Evolutionary conservation across 2,888 invertebrate genomes (phyloP).

Genomic region (Drosophila rellima): DNA sequence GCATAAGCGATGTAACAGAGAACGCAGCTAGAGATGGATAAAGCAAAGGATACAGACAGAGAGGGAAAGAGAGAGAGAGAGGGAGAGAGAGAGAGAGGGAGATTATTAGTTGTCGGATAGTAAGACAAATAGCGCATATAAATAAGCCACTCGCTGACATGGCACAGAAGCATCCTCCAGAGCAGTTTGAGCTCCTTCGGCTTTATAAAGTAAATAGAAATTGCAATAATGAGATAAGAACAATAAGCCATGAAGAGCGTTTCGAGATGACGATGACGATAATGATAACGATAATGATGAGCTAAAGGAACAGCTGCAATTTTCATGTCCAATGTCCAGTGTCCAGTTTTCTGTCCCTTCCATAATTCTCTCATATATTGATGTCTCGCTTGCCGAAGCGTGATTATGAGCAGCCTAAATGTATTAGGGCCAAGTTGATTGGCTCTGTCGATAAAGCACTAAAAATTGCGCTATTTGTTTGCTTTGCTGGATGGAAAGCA

Average conservation of each 20-base stretch:
- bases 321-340: slow-evolving; percentile 12
- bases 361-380: slow-evolving; percentile 48
- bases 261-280: slow-evolving; percentile 4
- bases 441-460: slow-evolving; percentile 48
- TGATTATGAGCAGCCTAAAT: slow-evolving; percentile 77
- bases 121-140: slow-evolving; percentile 77
- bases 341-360: slow-evolving; percentile 17
- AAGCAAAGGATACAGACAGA: not conserved
- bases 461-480: slow-evolving; percentile 66
- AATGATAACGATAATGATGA: slow-evolving; percentile 4
- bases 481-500: slow-evolving; percentile 11
- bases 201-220: slow-evolving; percentile 71
- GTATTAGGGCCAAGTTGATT: slow-evolving; percentile 68
- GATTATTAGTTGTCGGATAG: slow-evolving; percentile 71
- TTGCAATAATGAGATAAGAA: slow-evolving; percentile 78
- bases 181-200: slow-evolving; percentile 15
- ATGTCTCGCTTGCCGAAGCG: slow-evolving; percentile 65
- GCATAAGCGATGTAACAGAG: slow-evolving; percentile 33
- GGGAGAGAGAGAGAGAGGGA: slow-evolving; percentile 18
- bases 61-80: not conserved
- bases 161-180: slow-evolving; percentile 7
- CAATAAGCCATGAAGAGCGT: slow-evolving; percentile 56
- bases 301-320: slow-evolving; percentile 22
- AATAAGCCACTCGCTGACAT: slow-evolving; percentile 65
- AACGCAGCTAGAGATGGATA: not conserved